Conservation (phyloP, 2,113 vertebrate species). For the Mionectes macconnelli region DNA sequence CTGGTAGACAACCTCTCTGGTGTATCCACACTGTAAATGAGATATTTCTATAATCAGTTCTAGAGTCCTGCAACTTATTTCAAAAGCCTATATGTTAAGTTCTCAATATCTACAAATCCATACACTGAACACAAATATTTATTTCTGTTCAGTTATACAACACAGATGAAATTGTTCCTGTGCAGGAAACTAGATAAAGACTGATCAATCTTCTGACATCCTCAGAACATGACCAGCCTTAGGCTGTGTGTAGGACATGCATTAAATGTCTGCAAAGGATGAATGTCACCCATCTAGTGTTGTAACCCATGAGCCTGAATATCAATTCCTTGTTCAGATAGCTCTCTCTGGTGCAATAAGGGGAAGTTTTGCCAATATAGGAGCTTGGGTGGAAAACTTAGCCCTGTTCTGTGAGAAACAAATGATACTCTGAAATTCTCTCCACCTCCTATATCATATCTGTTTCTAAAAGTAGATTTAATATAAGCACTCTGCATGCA, state of each 20-base stretch:
- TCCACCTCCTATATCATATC: not conserved
- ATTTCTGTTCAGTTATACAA: not conserved
- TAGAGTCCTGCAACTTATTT: not conserved
- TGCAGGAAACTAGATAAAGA: not conserved
- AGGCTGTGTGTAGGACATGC: not conserved
- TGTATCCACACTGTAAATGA: not conserved
- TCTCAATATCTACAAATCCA: not conserved
- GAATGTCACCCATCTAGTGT: not conserved
- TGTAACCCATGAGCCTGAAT: not conserved
- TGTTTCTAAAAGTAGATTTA: slow-evolving; percentile 24
- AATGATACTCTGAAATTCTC: not conserved
- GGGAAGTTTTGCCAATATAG: not conserved
- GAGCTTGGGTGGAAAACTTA: not conserved
- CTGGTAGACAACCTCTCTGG: not conserved
- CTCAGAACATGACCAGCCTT: not conserved
- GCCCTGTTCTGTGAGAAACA: not conserved
- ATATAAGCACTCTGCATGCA: slow-evolving; percentile 12
- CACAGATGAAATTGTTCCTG: not conserved
- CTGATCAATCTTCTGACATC: not conserved
- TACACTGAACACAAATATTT: not conserved
- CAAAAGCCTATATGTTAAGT: not conserved
- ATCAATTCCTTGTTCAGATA: not conserved
- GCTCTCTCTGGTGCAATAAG: not conserved
- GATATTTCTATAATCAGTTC: not conserved
- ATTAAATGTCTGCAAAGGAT: not conserved